phyloP scores from a whole-genome alignment of 2,888 invertebrate genomes.

The Caenorhabditis afra region DNA sequence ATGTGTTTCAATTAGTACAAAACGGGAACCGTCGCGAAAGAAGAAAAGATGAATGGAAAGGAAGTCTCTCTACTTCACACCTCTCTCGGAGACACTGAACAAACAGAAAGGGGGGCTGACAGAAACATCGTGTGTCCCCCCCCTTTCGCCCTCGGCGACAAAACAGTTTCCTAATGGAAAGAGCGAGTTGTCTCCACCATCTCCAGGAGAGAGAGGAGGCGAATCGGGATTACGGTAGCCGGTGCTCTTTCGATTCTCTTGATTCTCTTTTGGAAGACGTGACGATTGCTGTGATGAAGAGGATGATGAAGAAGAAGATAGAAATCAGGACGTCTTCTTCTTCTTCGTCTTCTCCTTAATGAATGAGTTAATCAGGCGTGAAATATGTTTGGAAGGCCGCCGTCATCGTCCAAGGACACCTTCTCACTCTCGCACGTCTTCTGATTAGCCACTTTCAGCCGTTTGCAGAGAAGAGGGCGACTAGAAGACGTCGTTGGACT shows the following conservation, averaged over 20 bases:
- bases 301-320: slow-evolving; percentile 18
- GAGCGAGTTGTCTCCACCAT: no score
- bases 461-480: background rate
- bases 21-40: slow-evolving; percentile 11
- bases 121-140: no score
- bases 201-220: no score
- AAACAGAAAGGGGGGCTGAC: no score
- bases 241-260: no score
- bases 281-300: no score
- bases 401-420: background rate
- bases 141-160: no score
- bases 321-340: slow-evolving; percentile 13
- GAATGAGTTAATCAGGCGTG: slow-evolving; percentile 57
- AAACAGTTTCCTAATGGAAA: no score
- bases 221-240: no score
- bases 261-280: no score
- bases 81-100: no score
- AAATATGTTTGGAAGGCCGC: slow-evolving; percentile 26
- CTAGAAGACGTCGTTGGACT: background rate
- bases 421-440: background rate
- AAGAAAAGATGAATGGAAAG: background rate
- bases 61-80: no score
- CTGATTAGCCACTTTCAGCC: background rate
- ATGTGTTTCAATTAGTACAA: slow-evolving; percentile 43
- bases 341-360: slow-evolving; percentile 26